Conservation (phyloP, 2,797 vertebrate species). For the Distichodus sexfasciatus region DNA sequence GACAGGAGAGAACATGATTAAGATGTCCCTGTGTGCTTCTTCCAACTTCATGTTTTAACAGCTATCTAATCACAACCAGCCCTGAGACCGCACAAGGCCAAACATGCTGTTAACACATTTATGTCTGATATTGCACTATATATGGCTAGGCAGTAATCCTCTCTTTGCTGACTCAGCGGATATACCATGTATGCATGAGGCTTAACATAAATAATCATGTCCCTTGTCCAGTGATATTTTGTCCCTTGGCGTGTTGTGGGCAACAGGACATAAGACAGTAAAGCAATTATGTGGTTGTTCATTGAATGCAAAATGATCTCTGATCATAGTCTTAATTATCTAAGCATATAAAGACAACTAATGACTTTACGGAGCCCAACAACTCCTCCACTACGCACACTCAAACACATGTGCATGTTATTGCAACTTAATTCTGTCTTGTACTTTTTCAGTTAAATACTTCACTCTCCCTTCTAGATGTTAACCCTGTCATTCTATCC, state of each 20-base stretch:
- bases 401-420: background rate
- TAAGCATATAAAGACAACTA: constrained; percentile 37
- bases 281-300: constrained; percentile 36
- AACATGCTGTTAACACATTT: no score
- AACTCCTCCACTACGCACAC: constrained; percentile 16
- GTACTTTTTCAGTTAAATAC: background rate
- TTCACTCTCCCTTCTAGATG: background rate
- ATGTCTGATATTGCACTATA: background rate
- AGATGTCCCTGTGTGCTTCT: no score
- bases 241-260: constrained; percentile 5
- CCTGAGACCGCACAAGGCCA: no score
- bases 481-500: background rate
- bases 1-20: no score
- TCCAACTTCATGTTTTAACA: no score
- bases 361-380: constrained; percentile 29
- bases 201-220: constrained; percentile 4
- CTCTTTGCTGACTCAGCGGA: background rate
- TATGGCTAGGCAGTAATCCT: background rate
- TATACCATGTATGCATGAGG: background rate
- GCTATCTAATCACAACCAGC: no score
- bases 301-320: constrained; percentile 41
- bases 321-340: constrained; percentile 39
- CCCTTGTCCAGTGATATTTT: background rate
- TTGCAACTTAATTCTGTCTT: background rate
- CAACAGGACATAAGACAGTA: constrained; percentile 26